phyloP scores from a whole-genome alignment of 2,113 vertebrate genomes.

The Muntiacus reevesi region DNA sequence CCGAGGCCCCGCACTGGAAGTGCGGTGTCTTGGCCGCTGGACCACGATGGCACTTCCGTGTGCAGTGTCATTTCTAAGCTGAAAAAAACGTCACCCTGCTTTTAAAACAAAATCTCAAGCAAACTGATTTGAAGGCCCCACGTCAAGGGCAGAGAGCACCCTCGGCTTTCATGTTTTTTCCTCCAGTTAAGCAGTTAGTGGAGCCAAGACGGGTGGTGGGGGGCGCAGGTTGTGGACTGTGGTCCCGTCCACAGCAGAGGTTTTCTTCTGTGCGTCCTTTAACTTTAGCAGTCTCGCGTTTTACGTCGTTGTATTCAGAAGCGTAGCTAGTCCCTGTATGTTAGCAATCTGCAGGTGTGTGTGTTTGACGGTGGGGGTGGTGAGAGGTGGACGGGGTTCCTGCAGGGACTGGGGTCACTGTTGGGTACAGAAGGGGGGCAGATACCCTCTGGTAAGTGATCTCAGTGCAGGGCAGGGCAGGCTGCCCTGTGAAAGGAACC shows the following conservation, averaged over 20 bases:
- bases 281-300: background rate
- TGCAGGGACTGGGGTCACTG: background rate
- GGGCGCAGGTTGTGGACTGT: background rate
- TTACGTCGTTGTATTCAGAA: background rate
- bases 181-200: background rate
- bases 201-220: background rate
- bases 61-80: background rate
- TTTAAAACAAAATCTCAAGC: background rate
- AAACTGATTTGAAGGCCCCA: background rate
- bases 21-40: background rate
- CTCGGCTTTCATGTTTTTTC: background rate
- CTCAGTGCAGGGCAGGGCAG: background rate
- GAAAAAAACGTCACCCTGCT: background rate
- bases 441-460: background rate
- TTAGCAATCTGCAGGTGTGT: background rate
- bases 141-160: background rate
- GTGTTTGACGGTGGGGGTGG: background rate
- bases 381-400: rapidly evolving
- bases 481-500: background rate
- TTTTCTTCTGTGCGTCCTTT: background rate
- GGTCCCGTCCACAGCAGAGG: background rate
- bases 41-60: background rate
- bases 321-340: background rate
- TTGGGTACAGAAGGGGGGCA: background rate
- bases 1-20: background rate